Percentiles rank a stretch among this genome's conserved stretches.
Evolutionary conservation across 2,888 invertebrate species (phyloP).

Genomic region (Drosophila tanythrix): DNA sequence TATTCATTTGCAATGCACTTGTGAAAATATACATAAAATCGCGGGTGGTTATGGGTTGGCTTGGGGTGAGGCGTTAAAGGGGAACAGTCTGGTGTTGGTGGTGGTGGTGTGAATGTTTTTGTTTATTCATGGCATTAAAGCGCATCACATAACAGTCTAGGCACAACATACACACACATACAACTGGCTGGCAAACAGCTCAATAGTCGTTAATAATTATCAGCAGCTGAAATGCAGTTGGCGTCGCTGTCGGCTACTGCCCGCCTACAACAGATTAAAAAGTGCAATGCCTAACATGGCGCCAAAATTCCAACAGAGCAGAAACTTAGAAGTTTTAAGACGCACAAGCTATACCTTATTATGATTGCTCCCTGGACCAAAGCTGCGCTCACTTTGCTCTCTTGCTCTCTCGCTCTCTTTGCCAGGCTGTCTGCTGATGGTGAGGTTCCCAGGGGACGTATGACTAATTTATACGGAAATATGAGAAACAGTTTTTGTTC

Average conservation of each 20-base stretch:
- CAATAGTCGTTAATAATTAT: constrained; percentile 61
- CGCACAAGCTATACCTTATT: background rate
- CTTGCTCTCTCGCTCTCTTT: constrained; percentile 1
- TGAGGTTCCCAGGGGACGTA: constrained; percentile 24
- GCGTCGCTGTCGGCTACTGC: constrained; percentile 2
- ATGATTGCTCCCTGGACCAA: background rate
- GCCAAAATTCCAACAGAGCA: constrained; percentile 33
- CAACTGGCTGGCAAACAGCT: constrained; percentile 40
- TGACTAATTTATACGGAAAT: constrained; percentile 59
- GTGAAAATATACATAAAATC: constrained; percentile 13
- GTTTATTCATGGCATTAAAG: constrained; percentile 27
- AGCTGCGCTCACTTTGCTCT: background rate
- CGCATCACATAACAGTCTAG: constrained; percentile 1
- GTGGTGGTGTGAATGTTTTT: constrained; percentile 9
- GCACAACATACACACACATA: constrained; percentile 10
- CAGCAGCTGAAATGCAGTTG: constrained; percentile 56
- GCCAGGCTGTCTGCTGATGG: background rate
- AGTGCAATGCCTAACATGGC: constrained; percentile 34
- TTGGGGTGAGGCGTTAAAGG: background rate
- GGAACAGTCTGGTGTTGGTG: background rate
- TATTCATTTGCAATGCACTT: constrained; percentile 27
- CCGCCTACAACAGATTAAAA: constrained; percentile 4
- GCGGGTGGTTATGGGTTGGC: background rate
- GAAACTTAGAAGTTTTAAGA: background rate
- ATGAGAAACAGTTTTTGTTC: constrained; percentile 44